Conservation (phyloP, 1,140 invertebrate genomes). For the Littorina saxatilis region DNA sequence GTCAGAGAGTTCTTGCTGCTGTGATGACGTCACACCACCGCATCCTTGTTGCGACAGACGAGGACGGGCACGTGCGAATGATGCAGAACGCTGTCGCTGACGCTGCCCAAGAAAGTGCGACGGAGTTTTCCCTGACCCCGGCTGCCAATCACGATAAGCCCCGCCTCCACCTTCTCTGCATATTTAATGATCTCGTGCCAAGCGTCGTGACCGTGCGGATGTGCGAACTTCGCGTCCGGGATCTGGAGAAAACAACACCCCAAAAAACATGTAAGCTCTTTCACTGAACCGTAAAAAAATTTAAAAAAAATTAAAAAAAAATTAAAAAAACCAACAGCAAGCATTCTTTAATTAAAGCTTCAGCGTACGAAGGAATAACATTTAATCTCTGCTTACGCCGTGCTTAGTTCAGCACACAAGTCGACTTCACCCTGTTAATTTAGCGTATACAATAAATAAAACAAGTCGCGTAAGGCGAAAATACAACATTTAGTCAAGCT, state of each 20-base stretch:
- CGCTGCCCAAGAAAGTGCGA: constrained; percentile 48
- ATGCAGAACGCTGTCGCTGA: constrained; percentile 61
- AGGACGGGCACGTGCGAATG: constrained; percentile 57
- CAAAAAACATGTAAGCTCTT: no score
- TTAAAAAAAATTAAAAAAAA: background rate
- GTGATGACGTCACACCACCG: background rate
- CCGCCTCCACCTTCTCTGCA: constrained; percentile 45
- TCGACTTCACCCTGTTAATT: no score
- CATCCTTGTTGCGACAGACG: constrained; percentile 47
- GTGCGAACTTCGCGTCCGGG: constrained; percentile 40
- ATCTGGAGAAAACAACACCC: constrained; percentile 32
- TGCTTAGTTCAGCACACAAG: no score
- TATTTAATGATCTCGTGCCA: constrained; percentile 51
- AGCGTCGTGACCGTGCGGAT: constrained; percentile 37
- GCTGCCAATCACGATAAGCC: constrained; percentile 52
- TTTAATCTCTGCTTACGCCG: no score
- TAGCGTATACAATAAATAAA: no score
- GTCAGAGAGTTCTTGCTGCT: background rate
- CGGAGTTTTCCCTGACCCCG: constrained; percentile 46
- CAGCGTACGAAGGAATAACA: no score
- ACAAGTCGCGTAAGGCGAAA: no score
- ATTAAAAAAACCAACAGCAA: background rate
- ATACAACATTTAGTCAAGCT: no score
- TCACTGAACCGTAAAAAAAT: background rate
- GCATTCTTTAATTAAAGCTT: no score